Evolutionary conservation across 2,888 invertebrate species (phyloP), one percentile per base, ranked within the genome.

Genomic region (Netelia melanura): DNA sequence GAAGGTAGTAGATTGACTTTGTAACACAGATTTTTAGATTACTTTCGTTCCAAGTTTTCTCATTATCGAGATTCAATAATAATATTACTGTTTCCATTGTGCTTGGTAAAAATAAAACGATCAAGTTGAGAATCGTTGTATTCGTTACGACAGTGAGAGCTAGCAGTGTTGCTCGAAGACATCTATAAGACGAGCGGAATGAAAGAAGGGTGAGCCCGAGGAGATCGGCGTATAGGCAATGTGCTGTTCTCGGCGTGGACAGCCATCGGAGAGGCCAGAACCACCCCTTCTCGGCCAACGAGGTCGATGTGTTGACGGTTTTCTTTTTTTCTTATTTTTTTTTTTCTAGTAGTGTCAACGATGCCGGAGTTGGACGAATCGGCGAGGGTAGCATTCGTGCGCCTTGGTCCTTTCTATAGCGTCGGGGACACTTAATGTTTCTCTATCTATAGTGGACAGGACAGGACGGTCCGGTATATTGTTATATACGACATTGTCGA

Each of bases 401-500:
- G 84, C 76, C 61, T 72, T 56, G 43, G 52, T 72, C 52, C 76
- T 88, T 86, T 86, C 86, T 86, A 87, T 88, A 88, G 90, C 88
- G 90, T 87, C 88, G 84, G 89, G 87, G 89, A 90, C 91, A 92
- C 92, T 93, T 92, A 92, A 93, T 93, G 92, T 92, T 92, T 91
- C 91, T 92, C 92, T 92, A 92, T 93, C 92, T 93, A 93, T 92
- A 91, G 90, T 87, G 90, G 90, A 90, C 91, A 90, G 91, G 87
- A 88, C 90, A 89, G 88, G 89, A 90, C 89, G 89, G 86, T 87
- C 84, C 76, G 89, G 91, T 90, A 92, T 93, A 93, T 93, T 93
- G 93, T 93, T 93, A 93, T 93, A 93, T 93, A 93, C 90, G 93
- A 92, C 89, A 91, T 92, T 91, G 92, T 89, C 90, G 88, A 88